phyloP scores from a whole-genome alignment of 2,113 vertebrate species.

The Hassar affinis region DNA sequence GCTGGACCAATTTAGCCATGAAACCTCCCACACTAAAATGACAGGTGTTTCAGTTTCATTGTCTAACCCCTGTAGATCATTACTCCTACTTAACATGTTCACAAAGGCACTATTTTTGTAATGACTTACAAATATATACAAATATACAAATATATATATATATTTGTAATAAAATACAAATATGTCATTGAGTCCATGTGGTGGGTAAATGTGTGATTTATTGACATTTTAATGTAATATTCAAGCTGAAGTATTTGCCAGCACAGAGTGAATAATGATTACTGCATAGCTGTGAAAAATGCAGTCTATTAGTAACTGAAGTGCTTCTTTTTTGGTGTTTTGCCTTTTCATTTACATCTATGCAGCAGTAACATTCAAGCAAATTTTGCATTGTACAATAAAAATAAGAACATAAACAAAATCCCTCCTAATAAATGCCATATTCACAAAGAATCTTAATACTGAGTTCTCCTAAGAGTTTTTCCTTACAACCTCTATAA shows the following conservation, averaged over 20 bases:
- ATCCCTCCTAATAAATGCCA: not conserved
- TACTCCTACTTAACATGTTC: not conserved
- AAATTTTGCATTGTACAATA: not conserved
- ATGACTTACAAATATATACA: too few relatives aligned
- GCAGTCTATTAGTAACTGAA: not conserved
- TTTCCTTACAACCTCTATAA: not conserved
- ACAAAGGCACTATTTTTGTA: not conserved
- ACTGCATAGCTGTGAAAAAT: conserved; percentile 26
- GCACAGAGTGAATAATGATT: not conserved
- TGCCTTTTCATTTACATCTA: not conserved
- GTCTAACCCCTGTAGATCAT: too few relatives aligned
- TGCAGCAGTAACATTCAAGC: not conserved
- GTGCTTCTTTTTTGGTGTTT: conserved; percentile 40
- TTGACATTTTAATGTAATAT: conserved; percentile 14
- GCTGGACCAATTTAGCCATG: too few relatives aligned
- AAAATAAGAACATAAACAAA: not conserved
- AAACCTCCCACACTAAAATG: too few relatives aligned
- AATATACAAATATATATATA: too few relatives aligned
- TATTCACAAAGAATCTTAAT: not conserved
- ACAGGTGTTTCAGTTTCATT: too few relatives aligned
- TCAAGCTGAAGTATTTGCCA: not conserved
- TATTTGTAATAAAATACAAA: too few relatives aligned
- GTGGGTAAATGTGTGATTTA: not conserved
- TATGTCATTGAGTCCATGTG: not conserved
- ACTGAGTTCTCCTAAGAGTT: not conserved